Percentiles rank a stretch among this genome's conserved stretches.
Conservation (phyloP, 2,888 invertebrate species). For the Schizaphis graminum region DNA sequence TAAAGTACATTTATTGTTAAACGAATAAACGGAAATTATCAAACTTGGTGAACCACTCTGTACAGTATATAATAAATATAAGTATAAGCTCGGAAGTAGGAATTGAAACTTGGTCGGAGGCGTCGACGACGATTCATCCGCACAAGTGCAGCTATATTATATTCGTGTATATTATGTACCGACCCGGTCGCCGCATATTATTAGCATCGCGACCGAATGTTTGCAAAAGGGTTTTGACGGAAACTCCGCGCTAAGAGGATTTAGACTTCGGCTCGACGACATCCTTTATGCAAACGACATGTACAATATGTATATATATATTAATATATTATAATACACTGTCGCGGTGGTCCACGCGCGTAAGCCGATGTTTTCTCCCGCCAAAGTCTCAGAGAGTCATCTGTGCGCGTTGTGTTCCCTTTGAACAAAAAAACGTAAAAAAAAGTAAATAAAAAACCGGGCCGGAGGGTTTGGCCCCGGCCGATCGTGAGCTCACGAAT, state of each 20-base stretch:
- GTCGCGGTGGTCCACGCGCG: background rate
- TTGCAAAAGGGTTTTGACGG: constrained; percentile 58
- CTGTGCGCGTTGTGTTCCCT: background rate
- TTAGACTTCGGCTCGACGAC: constrained; percentile 39
- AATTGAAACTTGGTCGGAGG: constrained; percentile 24
- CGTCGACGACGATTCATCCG: background rate
- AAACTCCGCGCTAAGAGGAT: constrained; percentile 60
- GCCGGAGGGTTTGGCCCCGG: background rate
- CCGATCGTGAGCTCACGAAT: background rate
- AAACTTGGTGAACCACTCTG: background rate
- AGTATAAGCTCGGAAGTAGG: background rate
- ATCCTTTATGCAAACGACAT: constrained; percentile 58
- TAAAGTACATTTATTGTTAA: background rate
- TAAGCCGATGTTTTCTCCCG: background rate
- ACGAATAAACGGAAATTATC: background rate
- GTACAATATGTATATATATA: background rate
- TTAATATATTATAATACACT: constrained; percentile 32
- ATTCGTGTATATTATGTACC: background rate
- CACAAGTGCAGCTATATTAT: background rate
- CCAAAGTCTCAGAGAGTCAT: background rate
- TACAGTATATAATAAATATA: background rate
- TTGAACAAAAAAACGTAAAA: background rate
- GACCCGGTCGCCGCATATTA: constrained; percentile 12
- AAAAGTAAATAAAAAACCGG: constrained; percentile 8
- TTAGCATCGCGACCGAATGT: constrained; percentile 51